Evolutionary conservation across 2,113 vertebrate species (phyloP), one percentile per base, ranked within the genome.

Genomic region (Redunca redunca): DNA sequence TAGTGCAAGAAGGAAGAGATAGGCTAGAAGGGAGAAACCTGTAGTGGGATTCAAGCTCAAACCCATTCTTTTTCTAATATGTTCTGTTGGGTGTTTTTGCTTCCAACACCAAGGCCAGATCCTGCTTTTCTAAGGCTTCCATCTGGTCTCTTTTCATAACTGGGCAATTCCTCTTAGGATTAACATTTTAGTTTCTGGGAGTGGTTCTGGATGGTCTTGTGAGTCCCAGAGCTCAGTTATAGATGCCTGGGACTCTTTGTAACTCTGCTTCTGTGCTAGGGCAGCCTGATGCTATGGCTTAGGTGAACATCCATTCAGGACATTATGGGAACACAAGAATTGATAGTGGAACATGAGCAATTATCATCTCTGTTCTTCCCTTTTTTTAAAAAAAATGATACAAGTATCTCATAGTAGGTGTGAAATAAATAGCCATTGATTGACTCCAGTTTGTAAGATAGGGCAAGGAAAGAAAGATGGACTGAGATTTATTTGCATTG

Each of bases 31-130:
- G 26, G 43, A 60, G 33, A 50, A 33, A 1, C 7, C 40, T 26
- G 0, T 2, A 8, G 13, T 30, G 23, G 43, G 8, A 23, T 36
- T n/a, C 25, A 9, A 7, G 53, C 5, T 1, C 2, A 71, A 53
- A 8, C 26, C n/a, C 14, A 1, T 12, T 52, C 33, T 43, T 55
- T 89, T 8, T 55, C 25, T 55, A 25, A 1, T 36, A 30, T 40
- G 14, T 40, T 2, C 13, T 50, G 3, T 10, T 33, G 55, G 55
- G 5, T 21, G 9, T 55, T 13, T 77, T 57, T 1, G 6, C 23
- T 43, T 62, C 40, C 2, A 52, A 33, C 12, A 53, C 28, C 2
- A 17, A 46, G 64, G 36, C 40, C 1, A 15, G 6, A 30, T 58
- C 8, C 40, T 43, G 8, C 48, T 93, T 94, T 64, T 53, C 30